Evolutionary conservation across 2,113 vertebrate species (phyloP).

Genomic region (Pterocles gutturalis): DNA sequence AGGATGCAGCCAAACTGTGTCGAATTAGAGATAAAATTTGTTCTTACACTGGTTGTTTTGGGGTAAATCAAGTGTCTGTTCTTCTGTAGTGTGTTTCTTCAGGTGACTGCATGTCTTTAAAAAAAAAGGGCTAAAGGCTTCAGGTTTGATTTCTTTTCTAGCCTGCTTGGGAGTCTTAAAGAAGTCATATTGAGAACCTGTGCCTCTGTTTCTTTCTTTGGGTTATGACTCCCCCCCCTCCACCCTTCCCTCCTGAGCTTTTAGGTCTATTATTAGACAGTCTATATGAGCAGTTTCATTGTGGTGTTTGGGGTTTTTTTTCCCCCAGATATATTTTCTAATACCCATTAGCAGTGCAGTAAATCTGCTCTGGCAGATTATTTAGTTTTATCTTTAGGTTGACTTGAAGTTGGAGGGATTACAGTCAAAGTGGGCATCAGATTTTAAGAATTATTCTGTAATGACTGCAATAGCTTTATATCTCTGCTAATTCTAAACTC

Average conservation of each 20-base stretch:
- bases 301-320: fast-evolving
- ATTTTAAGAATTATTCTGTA: not conserved
- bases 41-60: not conserved
- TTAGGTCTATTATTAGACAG: not conserved
- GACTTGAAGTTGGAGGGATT: not conserved
- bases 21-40: not conserved
- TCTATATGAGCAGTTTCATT: not conserved
- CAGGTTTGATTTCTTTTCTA: not conserved
- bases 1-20: not conserved
- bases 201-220: not conserved
- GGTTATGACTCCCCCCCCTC: not conserved
- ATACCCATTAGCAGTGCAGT: not conserved
- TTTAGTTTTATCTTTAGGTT: not conserved
- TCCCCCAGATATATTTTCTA: not conserved
- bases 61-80: not conserved
- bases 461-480: not conserved
- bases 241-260: not conserved
- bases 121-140: not conserved
- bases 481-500: not conserved
- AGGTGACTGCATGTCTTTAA: not conserved
- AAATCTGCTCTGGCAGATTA: not conserved
- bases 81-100: not conserved
- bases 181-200: not conserved
- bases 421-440: not conserved
- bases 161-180: not conserved